A percentile compares a stretch with the other conserved stretches of the same genome.
Conservation (phyloP, 2,113 vertebrate genomes). For the Coregonus clupeaformis region DNA sequence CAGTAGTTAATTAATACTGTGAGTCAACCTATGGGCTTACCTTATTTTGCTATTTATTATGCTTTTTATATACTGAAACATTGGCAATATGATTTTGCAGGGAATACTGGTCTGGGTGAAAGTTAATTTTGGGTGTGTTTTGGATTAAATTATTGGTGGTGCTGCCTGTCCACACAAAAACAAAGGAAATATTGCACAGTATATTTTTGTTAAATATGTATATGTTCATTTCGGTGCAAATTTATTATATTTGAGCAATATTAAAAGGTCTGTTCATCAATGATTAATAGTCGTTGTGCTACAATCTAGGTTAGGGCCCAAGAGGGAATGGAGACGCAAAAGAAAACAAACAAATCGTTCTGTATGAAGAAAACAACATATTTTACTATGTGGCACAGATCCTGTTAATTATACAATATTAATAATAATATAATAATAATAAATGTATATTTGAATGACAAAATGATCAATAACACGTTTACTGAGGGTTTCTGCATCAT, state of each 20-base stretch:
- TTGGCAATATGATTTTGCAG: not conserved
- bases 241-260: constrained; percentile 63
- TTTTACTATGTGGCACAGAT: constrained; percentile 27
- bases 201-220: constrained; percentile 30
- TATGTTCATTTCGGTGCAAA: constrained; percentile 45
- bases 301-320: constrained; percentile 73
- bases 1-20: too few relatives aligned
- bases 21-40: too few relatives aligned
- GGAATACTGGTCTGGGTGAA: not conserved
- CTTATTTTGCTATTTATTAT: too few relatives aligned
- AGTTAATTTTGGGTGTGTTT: not conserved
- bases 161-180: not conserved
- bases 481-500: not conserved
- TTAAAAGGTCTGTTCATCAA: constrained; percentile 72
- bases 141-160: not conserved
- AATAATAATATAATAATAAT: not conserved
- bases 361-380: constrained; percentile 53
- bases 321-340: constrained; percentile 47
- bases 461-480: too few relatives aligned
- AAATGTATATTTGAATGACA: not conserved
- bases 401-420: not conserved
- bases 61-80: not conserved
- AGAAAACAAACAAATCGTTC: constrained; percentile 69
- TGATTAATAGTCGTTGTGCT: constrained; percentile 72
- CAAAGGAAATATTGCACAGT: constrained; percentile 3